Evolutionary conservation across 2,113 vertebrate genomes (phyloP).

Genomic region (Carassius carassius): DNA sequence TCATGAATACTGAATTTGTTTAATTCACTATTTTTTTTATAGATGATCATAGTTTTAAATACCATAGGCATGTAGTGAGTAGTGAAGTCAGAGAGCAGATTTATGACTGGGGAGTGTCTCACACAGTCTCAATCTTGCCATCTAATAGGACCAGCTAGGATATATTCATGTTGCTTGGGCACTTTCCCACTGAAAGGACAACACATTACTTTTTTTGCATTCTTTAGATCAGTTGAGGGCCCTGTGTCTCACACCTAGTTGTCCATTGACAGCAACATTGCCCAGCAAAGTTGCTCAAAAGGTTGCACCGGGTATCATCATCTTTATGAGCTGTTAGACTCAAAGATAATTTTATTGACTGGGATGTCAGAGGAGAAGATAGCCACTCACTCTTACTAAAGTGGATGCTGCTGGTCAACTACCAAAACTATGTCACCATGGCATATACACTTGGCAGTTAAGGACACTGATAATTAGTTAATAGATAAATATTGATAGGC

Average conservation of each 20-base stretch:
- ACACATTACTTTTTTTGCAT: too few relatives aligned
- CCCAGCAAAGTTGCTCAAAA: too few relatives aligned
- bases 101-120: constrained; percentile 68
- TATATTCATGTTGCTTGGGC: background rate
- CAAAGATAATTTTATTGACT: constrained; percentile 75
- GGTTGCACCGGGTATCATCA: too few relatives aligned
- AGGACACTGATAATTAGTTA: background rate
- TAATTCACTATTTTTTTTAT: background rate
- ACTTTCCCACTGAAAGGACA: too few relatives aligned
- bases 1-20: background rate
- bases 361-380: constrained; percentile 50
- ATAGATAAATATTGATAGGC: too few relatives aligned
- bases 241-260: too few relatives aligned
- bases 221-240: too few relatives aligned
- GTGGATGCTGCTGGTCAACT: constrained; percentile 21
- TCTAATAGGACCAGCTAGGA: constrained; percentile 49
- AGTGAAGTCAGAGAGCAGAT: constrained; percentile 68
- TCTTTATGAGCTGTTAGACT: constrained; percentile 69
- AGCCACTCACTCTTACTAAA: constrained; percentile 47
- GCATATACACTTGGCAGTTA: constrained; percentile 11
- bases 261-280: too few relatives aligned
- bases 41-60: background rate
- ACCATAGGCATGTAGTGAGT: constrained; percentile 49
- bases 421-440: constrained; percentile 26
- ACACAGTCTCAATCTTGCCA: constrained; percentile 19